Evolutionary conservation across 2,113 vertebrate species (phyloP), one percentile per base, ranked within the genome.

Genomic region (Hyaena hyaena): DNA sequence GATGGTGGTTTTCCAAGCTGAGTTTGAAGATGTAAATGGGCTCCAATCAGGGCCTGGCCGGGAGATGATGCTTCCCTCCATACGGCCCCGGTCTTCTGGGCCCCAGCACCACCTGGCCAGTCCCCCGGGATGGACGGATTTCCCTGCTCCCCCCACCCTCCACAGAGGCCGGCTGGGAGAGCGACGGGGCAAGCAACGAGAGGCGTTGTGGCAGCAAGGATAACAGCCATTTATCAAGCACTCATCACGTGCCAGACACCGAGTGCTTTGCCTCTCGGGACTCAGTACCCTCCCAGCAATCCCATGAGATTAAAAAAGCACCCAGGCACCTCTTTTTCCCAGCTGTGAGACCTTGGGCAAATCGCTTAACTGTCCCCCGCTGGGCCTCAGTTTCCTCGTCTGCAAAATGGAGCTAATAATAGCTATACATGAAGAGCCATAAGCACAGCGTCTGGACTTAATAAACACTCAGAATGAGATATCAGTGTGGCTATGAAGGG

Each of bases 1-100:
- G 97, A 97, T 98, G 81, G 97, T 96, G 94, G 98, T 96, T 98
- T 96, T 96, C 96, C 93, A 96, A 97, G 97, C 96, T 95, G 93
- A 88, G 88, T 96, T 97, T 96, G 85, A 95, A 97, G 95, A 98
- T 98, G 97, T 98, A 98, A 98, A 97, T 97, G 98, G 96, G 85
- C 71, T 97, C 92, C 88, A 92, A 87, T 97, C 87, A 95, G 94
- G 76, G 81, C 55, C 82, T 31, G 14, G 93, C 81, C 0, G 1
- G 68, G n/a, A 45, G 58, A 48, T 45, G n/a, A 53, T 12, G 0
- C 15, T 55, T 26, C 93, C 69, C 21, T 73, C 28, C 8, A 6
- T 3, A 3, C 26, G 0, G 21, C 5, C 69, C 43, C 0, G 63
- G 81, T 1, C 14, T 76, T 55, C 1, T 4, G n/a, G 50, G n/a